Evolutionary conservation across 2,888 invertebrate species (phyloP).

Genomic region (Apotomis turbidana): DNA sequence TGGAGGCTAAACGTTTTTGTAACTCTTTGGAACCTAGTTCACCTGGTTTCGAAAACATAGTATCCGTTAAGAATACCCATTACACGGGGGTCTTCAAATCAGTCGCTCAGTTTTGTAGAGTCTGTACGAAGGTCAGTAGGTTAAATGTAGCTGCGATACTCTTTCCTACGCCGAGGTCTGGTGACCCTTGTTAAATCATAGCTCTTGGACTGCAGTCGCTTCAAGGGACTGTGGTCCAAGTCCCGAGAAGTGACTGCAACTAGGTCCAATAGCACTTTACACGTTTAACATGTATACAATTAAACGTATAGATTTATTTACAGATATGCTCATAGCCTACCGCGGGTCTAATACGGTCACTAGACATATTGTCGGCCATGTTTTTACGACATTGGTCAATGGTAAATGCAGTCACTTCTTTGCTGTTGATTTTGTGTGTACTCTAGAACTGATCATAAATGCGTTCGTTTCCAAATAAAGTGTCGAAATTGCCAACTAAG

Average conservation of each 20-base stretch:
- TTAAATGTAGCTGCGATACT: too few species aligned
- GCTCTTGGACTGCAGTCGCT: constrained; percentile 27
- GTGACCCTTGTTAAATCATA: too few species aligned
- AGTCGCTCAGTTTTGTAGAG: too few species aligned
- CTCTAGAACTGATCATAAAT: neutral
- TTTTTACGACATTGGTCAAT: constrained; percentile 66
- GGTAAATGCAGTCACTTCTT: constrained; percentile 72
- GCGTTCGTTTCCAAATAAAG: too few species aligned
- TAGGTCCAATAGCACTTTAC: constrained; percentile 8
- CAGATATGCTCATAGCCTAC: constrained; percentile 73
- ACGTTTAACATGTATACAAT: neutral
- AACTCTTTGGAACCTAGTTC: too few species aligned
- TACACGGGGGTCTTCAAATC: too few species aligned
- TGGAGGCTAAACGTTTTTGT: too few species aligned
- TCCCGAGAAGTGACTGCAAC: constrained; percentile 55
- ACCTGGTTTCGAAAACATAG: too few species aligned
- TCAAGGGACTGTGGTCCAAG: constrained; percentile 27
- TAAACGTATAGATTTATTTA: constrained; percentile 61
- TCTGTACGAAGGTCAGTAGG: too few species aligned
- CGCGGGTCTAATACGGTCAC: constrained; percentile 64
- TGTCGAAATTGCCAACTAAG: too few species aligned
- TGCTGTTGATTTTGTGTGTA: neutral
- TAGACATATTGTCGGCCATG: constrained; percentile 64
- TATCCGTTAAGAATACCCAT: too few species aligned
- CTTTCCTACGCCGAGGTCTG: too few species aligned